phyloP scores from a whole-genome alignment of 2,888 invertebrate genomes.

The Philereme transversata region DNA sequence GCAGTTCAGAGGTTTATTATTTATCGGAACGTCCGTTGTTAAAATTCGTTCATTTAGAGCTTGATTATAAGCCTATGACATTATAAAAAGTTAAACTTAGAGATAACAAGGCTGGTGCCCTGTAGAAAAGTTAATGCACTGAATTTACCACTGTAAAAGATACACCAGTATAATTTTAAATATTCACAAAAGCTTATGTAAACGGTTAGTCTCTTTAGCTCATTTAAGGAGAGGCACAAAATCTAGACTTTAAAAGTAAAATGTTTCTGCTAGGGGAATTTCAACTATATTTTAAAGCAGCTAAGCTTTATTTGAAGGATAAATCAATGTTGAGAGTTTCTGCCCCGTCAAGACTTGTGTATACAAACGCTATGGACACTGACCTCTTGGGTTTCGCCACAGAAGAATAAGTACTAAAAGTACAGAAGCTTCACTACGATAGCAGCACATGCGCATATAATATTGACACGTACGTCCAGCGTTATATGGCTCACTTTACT shows the following conservation, averaged over 20 bases:
- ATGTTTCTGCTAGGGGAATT: conserved; percentile 31
- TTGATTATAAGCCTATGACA: no score
- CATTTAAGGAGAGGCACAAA: conserved; percentile 45
- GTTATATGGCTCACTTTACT: background rate
- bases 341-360: conserved; percentile 26
- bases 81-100: no score
- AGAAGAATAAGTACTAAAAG: background rate
- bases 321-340: conserved; percentile 36
- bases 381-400: conserved; percentile 33
- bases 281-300: conserved; percentile 8
- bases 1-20: no score
- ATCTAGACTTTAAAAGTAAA: conserved; percentile 41
- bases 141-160: conserved; percentile 13
- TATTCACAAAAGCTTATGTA: conserved; percentile 39
- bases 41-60: no score
- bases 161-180: conserved; percentile 25
- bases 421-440: background rate
- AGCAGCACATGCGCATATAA: background rate
- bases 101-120: no score
- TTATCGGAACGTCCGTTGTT: no score
- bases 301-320: conserved; percentile 29
- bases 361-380: conserved; percentile 35
- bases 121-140: background rate
- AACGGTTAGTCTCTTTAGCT: conserved; percentile 41
- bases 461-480: background rate